A percentile compares a stretch with the other conserved stretches of the same genome.
Conservation (phyloP, 2,888 invertebrate species). For the Sphaeridia pumilis region DNA sequence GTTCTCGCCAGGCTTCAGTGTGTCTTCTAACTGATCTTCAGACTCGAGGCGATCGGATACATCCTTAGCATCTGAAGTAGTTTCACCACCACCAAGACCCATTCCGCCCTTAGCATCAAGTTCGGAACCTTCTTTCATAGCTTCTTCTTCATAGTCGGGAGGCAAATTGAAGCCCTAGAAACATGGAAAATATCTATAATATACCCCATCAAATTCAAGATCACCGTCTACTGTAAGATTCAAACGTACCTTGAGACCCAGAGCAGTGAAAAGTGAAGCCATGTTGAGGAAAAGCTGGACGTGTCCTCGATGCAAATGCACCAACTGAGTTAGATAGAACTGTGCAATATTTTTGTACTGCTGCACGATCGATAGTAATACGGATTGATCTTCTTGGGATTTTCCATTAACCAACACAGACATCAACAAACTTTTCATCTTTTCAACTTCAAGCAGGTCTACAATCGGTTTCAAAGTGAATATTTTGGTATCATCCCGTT, state of each 20-base stretch:
- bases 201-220: background rate
- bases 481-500: too few species aligned
- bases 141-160: constrained; percentile 58
- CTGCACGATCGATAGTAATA: too few species aligned
- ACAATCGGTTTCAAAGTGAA: too few species aligned
- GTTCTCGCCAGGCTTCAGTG: constrained; percentile 66
- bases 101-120: constrained; percentile 53
- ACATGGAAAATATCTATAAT: constrained; percentile 4
- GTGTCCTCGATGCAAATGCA: constrained; percentile 63
- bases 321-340: constrained; percentile 65
- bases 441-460: too few species aligned
- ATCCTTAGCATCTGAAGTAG: constrained; percentile 63
- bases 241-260: constrained; percentile 53
- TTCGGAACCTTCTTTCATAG: constrained; percentile 40
- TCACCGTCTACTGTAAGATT: background rate
- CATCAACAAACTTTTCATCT: too few species aligned
- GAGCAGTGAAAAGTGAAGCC: constrained; percentile 69
- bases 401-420: too few species aligned
- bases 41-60: constrained; percentile 85
- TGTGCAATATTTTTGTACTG: constrained; percentile 64
- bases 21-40: constrained; percentile 89
- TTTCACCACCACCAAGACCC: constrained; percentile 81
- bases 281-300: constrained; percentile 74
- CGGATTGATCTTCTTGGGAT: too few species aligned
- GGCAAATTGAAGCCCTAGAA: constrained; percentile 81